Base-by-base conservation (phyloP, 2,797 vertebrate genomes). In the Adrianichthys oophorus region DNA sequence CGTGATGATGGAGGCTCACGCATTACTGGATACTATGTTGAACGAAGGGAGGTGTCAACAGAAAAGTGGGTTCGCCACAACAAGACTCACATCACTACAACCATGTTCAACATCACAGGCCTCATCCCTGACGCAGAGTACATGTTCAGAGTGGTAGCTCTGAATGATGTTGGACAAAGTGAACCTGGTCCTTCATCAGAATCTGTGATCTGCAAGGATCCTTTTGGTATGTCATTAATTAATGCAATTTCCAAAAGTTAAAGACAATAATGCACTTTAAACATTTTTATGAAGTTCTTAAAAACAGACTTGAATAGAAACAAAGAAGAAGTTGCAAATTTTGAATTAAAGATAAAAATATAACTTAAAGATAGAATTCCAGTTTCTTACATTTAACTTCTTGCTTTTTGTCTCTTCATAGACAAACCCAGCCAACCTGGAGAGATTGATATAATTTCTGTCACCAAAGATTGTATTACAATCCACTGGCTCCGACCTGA, bases 361-460 rank as follows among this genome's bases (percentile, higher is more conserved):
- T 2, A 37, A 12, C 1, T 1, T 10, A 12, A 37, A 37, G n/a
- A 13, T 13, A 37, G 32, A 24, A 4, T 45, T 19, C n/a, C 15
- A 41, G 1, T 24, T 26, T 59, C 19, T 21, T 15, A 41, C 2
- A 18, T 3, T 42, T 44, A 52, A 44, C 21, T 52, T 3, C 23
- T 17, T 65, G 0, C 4, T 59, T 0, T 44, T 7, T 47, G 4
- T 51, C 65, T 76, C 72, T 51, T 17, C 41, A 2, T 7, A 99
- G 98, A 98, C 85, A 98, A 98, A 91, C 98, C 98, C 80, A 96
- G 95, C 81, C 98, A 98, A 85, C 97, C 98, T 70, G 98, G 97
- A 87, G 98, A 99, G 79, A 97, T 98, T 56, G 96, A 98, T 86
- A 93, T 99, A 59, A 93, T 95, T 66, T 98, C 97, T 40, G 74